Base-by-base conservation (phyloP, 2,113 vertebrate species). In the Ascaphus truei region DNA sequence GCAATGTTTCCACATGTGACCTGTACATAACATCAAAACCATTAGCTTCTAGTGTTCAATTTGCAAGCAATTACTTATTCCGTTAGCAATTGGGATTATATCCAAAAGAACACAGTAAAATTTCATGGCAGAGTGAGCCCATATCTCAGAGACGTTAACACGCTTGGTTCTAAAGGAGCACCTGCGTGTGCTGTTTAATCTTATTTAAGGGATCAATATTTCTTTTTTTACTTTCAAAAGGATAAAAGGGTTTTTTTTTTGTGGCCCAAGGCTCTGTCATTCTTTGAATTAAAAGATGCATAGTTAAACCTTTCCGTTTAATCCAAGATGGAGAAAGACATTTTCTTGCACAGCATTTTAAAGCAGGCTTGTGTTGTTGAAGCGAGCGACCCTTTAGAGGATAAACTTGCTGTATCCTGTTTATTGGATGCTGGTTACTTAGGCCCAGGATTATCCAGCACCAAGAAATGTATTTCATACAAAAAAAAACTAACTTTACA, bases 201-300 rank as follows among this genome's bases (percentile, higher is more conserved):
- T 71, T 71, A 52, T 61, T 71, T 71, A 71, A 71, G 34, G 34
- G 67, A 71, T 71, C 67, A 71, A 71, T 71, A 71, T 71, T 61
- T 61, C 13, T 45, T 61, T 57, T 31, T 65, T 68, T 51, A 48
- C 65, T 50, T 68, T 71, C 67, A 41, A 61, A 51, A 26, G 67
- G 56, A 71, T 71, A 52, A 71, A 71, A 61, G 67, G 67, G 60
- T 68, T 43, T 71, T 52, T 71, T 68, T 43, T 71, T 52, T 25
- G 57, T 61, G 67, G 45, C 67, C 57, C 36, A 23, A 34, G 56
- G 57, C 67, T 71, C 18, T 47, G 67, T 71, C 67, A 52, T 59
- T 71, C 55, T 37, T 23, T 25, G 47, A 61, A 71, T 60, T 71
- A 61, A 41, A 60, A 71, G 67, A 71, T 52, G 25, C 31, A 51